Evolutionary conservation across 2,113 vertebrate genomes (phyloP).

Genomic region (Anas platyrhynchos): DNA sequence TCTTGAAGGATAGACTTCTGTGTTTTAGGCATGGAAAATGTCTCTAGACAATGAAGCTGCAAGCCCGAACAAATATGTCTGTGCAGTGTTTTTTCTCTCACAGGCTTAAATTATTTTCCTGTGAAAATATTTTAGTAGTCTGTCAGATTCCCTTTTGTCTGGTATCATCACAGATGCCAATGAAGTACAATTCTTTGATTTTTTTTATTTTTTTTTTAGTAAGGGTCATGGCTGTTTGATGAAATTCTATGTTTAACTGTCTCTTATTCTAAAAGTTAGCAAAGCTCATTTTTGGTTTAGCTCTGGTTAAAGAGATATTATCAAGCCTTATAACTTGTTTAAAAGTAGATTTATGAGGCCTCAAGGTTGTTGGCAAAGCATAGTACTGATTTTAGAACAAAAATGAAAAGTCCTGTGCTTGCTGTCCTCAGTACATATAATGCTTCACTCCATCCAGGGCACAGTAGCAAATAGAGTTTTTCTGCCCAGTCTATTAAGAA

Average conservation of each 20-base stretch:
- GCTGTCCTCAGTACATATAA: fast-evolving
- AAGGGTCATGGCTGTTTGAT: background rate
- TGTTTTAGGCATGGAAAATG: background rate
- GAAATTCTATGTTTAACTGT: background rate
- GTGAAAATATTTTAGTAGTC: background rate
- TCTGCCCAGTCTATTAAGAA: background rate
- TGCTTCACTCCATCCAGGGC: background rate
- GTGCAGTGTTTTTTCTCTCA: background rate
- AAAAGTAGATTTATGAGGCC: background rate
- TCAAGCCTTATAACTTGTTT: background rate
- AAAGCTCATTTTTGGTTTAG: background rate
- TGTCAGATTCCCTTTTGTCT: conserved; percentile 46
- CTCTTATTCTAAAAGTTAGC: conserved; percentile 3
- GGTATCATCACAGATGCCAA: background rate
- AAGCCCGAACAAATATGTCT: background rate
- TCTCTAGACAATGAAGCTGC: background rate
- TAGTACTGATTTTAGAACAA: background rate
- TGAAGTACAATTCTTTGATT: background rate
- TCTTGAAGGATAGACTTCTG: background rate
- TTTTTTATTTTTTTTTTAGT: background rate
- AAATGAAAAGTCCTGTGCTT: background rate
- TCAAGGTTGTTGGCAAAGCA: background rate
- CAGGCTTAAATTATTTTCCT: conserved; percentile 11
- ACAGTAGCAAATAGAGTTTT: background rate
- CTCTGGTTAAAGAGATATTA: background rate